phyloP scores from a whole-genome alignment of 2,888 invertebrate genomes.

The Lordiphosa fenestrarum region DNA sequence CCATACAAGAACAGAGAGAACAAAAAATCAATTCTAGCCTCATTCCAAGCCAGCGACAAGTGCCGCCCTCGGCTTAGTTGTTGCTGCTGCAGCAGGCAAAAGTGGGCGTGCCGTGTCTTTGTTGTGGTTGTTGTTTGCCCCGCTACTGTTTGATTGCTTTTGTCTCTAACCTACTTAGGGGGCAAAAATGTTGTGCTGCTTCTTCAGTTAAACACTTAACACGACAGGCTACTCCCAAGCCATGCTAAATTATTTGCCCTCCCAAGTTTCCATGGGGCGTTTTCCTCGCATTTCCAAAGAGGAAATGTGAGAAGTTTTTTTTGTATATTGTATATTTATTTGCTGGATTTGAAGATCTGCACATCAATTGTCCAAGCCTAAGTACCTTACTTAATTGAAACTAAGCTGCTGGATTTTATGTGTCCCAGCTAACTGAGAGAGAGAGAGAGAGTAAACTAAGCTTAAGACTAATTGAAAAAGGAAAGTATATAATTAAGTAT shows the following conservation, averaged over 20 bases:
- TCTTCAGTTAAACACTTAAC: constrained; percentile 53
- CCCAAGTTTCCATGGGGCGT: constrained; percentile 17
- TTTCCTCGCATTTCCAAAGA: not conserved
- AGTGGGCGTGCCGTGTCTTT: constrained; percentile 25
- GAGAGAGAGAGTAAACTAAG: too few species aligned
- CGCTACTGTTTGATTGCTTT: constrained; percentile 39
- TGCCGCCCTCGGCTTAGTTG: constrained; percentile 37
- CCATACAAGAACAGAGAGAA: not conserved
- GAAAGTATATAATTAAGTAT: too few species aligned
- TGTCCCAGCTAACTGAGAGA: too few species aligned
- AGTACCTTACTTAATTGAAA: too few species aligned
- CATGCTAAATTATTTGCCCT: constrained; percentile 9
- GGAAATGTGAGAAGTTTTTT: constrained; percentile 11
- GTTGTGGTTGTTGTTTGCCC: constrained; percentile 10
- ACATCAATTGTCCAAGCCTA: too few species aligned
- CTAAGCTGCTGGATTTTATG: too few species aligned
- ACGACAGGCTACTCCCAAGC: constrained; percentile 1
- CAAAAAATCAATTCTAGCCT: constrained; percentile 64
- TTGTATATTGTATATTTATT: too few species aligned
- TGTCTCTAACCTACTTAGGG: constrained; percentile 63
- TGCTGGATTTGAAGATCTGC: too few species aligned
- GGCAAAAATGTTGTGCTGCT: constrained; percentile 47
- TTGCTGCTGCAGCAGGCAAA: constrained; percentile 22
- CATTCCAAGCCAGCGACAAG: constrained; percentile 41
- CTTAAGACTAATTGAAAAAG: too few species aligned